phyloP scores from a whole-genome alignment of 2,888 invertebrate genomes.

The Gryllus longicercus region DNA sequence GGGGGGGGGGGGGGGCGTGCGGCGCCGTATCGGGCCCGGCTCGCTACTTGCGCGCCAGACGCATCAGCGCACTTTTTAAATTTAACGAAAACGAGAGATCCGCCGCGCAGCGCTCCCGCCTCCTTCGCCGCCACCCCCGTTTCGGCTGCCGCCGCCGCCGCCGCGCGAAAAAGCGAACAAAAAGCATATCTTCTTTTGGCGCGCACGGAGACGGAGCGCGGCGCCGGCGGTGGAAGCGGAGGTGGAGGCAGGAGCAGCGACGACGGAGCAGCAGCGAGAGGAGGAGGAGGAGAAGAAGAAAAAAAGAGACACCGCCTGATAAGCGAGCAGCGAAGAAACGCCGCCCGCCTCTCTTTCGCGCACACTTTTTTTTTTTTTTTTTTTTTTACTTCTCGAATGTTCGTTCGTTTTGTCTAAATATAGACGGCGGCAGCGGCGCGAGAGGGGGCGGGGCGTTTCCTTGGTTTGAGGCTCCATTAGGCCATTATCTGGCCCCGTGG shows the following conservation, averaged over 20 bases:
- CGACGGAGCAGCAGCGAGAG: not conserved
- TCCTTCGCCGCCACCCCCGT: not conserved
- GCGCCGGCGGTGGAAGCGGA: not conserved
- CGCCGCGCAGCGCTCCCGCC: not conserved
- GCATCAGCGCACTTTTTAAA: slow-evolving; percentile 4
- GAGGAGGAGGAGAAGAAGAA: not conserved
- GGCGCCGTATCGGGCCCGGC: not conserved
- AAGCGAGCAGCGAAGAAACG: slow-evolving; percentile 5
- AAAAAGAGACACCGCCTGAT: slow-evolving; percentile 9
- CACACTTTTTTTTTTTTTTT: slow-evolving; percentile 22
- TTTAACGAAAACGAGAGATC: slow-evolving; percentile 2
- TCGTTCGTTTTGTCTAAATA: slow-evolving; percentile 2
- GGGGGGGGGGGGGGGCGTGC: not conserved
- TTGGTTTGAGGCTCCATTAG: slow-evolving; percentile 1
- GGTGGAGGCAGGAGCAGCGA: not conserved
- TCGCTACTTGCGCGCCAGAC: not conserved
- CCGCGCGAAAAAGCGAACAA: not conserved
- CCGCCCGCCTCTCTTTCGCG: slow-evolving; percentile 12
- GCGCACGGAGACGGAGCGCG: not conserved
- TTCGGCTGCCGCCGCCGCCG: not conserved
- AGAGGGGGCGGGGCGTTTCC: not conserved
- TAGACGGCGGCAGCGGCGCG: not conserved
- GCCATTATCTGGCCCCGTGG: slow-evolving; percentile 17
- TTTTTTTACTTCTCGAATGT: not conserved
- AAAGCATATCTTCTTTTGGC: slow-evolving; percentile 10